These are phyloP conservation scores for Toxotes jaculatrix DNA, from an alignment of 2,113 vertebrate genomes.

Conservation along the genomic window DNA sequence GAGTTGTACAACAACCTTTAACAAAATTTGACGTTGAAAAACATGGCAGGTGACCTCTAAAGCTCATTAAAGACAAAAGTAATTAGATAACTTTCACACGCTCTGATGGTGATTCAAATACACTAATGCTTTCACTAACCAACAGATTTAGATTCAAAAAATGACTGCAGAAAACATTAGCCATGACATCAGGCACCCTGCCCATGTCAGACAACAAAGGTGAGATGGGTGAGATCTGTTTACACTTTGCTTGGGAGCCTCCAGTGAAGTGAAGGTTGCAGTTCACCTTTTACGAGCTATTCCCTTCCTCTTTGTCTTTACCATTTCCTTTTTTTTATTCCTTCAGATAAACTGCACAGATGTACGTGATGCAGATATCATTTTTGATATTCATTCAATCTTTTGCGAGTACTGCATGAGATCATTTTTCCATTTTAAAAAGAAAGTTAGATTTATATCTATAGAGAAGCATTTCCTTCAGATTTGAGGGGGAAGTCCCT, in stretches of 20 bases:
- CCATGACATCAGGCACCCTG: conserved; percentile 29
- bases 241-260: conserved; percentile 51
- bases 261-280: conserved; percentile 24
- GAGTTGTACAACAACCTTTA: conserved; percentile 11
- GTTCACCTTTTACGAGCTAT: conserved; percentile 47
- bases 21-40: conserved; percentile 32
- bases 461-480: conserved; percentile 40
- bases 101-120: conserved; percentile 67
- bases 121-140: conserved; percentile 67
- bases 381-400: conserved; percentile 11
- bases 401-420: conserved; percentile 7
- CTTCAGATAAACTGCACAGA: not conserved
- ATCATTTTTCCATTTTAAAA: conserved; percentile 35
- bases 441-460: conserved; percentile 46
- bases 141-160: conserved; percentile 59
- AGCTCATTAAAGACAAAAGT: conserved; percentile 30
- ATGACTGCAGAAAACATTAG: conserved; percentile 54
- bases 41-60: conserved; percentile 23
- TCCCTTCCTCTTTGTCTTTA: conserved; percentile 10
- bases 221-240: conserved; percentile 34
- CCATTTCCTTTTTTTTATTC: conserved; percentile 9
- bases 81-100: conserved; percentile 58
- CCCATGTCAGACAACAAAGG: conserved; percentile 47
- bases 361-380: conserved; percentile 1
- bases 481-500: conserved; percentile 15